Evolutionary conservation across 2,797 vertebrate genomes (phyloP).

Genomic region (Lindbergichthys nudifrons): DNA sequence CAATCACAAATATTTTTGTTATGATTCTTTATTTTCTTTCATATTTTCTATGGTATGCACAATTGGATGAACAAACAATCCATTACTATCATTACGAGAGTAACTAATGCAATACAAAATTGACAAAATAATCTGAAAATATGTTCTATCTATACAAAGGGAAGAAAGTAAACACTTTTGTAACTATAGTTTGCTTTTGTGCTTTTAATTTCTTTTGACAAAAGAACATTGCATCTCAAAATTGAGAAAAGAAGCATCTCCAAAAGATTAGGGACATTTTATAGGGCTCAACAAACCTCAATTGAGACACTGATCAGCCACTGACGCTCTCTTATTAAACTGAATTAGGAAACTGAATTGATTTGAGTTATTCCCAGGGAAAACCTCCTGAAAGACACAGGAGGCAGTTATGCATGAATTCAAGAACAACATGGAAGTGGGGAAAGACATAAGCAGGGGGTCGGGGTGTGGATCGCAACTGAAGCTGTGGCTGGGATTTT

Average conservation of each 20-base stretch:
- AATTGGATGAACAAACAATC: neutral
- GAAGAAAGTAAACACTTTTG: too few relatives aligned
- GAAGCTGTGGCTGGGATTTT: conserved; percentile 66
- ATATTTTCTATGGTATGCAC: conserved; percentile 31
- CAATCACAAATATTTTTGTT: neutral
- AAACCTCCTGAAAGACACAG: conserved; percentile 28
- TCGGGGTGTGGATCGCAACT: conserved; percentile 50
- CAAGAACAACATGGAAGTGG: conserved; percentile 43
- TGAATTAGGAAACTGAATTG: conserved; percentile 19
- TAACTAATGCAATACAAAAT: neutral
- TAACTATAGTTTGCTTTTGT: neutral
- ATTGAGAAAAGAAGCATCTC: neutral
- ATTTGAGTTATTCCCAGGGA: conserved; percentile 29
- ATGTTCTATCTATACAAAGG: too few relatives aligned
- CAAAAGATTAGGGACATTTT: conserved; percentile 6
- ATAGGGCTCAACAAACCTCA: conserved; percentile 12
- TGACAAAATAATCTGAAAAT: too few relatives aligned
- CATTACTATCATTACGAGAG: rapidly evolving
- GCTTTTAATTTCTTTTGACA: conserved; percentile 1
- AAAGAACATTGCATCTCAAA: neutral
- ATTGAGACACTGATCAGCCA: conserved; percentile 28
- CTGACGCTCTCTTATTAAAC: conserved; percentile 12
- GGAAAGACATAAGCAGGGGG: conserved; percentile 38
- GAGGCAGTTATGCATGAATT: conserved; percentile 57
- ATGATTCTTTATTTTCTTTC: conserved; percentile 24